Conservation (phyloP, 2,797 vertebrate species). For the Betta splendens region DNA sequence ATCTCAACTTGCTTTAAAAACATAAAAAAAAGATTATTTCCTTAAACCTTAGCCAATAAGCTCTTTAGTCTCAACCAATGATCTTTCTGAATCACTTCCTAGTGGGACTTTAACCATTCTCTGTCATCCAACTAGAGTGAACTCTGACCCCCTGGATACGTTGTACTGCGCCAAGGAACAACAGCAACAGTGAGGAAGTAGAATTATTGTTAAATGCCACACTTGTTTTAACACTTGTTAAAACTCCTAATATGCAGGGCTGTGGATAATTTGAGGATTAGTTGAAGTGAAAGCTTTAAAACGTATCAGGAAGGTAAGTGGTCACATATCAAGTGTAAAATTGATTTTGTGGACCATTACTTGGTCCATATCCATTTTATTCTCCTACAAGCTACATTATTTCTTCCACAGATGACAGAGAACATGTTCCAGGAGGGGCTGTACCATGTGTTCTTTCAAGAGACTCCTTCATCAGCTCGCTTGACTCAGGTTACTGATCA, state of each 20-base stretch:
- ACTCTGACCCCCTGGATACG: slow-evolving; percentile 52
- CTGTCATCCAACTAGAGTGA: slow-evolving; percentile 49
- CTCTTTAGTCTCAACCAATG: slow-evolving; percentile 20
- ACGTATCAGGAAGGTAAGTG: slow-evolving; percentile 49
- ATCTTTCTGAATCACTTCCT: slow-evolving; percentile 32
- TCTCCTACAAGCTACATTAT: background rate
- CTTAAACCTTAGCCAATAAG: slow-evolving; percentile 23
- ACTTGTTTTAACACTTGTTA: slow-evolving; percentile 1
- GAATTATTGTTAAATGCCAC: background rate
- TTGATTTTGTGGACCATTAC: background rate
- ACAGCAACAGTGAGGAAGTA: slow-evolving; percentile 13
- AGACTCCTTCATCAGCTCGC: slow-evolving; percentile 21
- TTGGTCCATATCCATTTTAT: background rate
- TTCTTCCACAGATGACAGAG: slow-evolving; percentile 66
- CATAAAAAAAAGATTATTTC: slow-evolving; percentile 17
- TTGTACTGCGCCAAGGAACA: background rate
- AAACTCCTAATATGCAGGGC: slow-evolving; percentile 12
- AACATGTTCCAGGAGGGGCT: slow-evolving; percentile 85
- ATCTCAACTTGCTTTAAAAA: slow-evolving; percentile 4
- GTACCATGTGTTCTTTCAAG: slow-evolving; percentile 79
- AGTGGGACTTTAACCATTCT: slow-evolving; percentile 60
- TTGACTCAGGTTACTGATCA: slow-evolving; percentile 12
- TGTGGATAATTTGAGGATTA: slow-evolving; percentile 18
- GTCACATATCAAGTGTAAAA: background rate
- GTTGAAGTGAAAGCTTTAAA: background rate